Evolutionary conservation across 2,888 invertebrate genomes (phyloP).

Genomic region (Latheticus oryzae): DNA sequence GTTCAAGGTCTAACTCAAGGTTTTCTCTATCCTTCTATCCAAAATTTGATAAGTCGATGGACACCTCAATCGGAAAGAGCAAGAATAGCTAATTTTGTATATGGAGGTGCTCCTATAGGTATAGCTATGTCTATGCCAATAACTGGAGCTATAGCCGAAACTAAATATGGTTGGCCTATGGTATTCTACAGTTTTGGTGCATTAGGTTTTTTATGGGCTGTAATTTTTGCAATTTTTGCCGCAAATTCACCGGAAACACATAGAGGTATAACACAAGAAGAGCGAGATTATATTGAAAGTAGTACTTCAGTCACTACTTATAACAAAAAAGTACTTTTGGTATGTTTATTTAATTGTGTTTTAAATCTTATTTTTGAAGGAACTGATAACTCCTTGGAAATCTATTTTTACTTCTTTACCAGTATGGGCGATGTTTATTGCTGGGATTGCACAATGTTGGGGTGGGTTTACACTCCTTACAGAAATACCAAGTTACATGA

Average conservation of each 20-base stretch:
- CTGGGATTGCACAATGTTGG: constrained; percentile 82
- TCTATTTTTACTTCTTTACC: constrained; percentile 79
- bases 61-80: constrained; percentile 77
- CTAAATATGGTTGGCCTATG: constrained; percentile 77
- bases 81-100: constrained; percentile 74
- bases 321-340: constrained; percentile 10
- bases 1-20: constrained; percentile 81
- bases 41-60: constrained; percentile 81
- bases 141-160: constrained; percentile 68
- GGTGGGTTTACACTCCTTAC: constrained; percentile 89
- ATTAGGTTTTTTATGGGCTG: constrained; percentile 70
- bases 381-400: constrained; percentile 76
- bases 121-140: constrained; percentile 11
- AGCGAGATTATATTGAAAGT: constrained; percentile 70
- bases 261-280: constrained; percentile 71
- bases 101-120: constrained; percentile 64
- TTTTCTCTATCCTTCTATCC: constrained; percentile 76
- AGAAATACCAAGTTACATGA: constrained; percentile 85
- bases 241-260: constrained; percentile 72
- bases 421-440: constrained; percentile 78
- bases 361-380: constrained; percentile 48
- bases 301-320: constrained; percentile 9
- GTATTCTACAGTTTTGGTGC: constrained; percentile 79
- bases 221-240: constrained; percentile 71
- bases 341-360: no score